Conservation (phyloP, 2,113 vertebrate genomes). For the Pterocles burchelli region DNA sequence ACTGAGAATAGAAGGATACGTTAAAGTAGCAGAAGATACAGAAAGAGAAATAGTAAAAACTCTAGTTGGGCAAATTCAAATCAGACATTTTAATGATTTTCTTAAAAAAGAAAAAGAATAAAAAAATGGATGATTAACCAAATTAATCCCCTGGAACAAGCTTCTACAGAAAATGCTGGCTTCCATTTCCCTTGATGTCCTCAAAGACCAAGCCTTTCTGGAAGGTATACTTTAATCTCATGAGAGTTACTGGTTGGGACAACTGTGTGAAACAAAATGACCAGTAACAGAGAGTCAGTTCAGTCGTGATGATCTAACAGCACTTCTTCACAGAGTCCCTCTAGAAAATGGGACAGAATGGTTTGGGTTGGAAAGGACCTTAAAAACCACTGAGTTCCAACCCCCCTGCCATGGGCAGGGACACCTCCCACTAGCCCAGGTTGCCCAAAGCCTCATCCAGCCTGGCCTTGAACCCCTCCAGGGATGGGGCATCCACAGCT, state of each 20-base stretch:
- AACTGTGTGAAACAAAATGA: slow-evolving; percentile 11
- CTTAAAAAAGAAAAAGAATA: not conserved
- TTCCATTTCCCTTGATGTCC: not conserved
- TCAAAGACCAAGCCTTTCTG: slow-evolving; percentile 46
- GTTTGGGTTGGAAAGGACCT: too few species aligned
- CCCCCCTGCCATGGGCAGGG: too few species aligned
- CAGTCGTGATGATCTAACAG: not conserved
- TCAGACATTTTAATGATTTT: not conserved
- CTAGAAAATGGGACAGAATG: not conserved
- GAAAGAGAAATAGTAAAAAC: not conserved
- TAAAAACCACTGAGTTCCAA: too few species aligned
- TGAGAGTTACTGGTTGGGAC: not conserved
- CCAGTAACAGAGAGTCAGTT: not conserved
- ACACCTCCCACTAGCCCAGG: too few species aligned
- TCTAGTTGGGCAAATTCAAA: slow-evolving; percentile 7
- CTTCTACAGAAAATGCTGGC: not conserved
- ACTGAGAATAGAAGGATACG: not conserved
- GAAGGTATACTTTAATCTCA: slow-evolving; percentile 39
- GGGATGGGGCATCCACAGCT: too few species aligned
- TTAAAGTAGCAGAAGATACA: not conserved
- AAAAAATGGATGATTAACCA: not conserved
- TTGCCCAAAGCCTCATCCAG: too few species aligned
- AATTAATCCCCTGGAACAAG: slow-evolving; percentile 41
- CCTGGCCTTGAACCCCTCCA: too few species aligned
- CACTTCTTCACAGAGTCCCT: not conserved